Percentiles rank a stretch among this genome's conserved stretches.
phyloP scores from a whole-genome alignment of 2,113 vertebrate species.

The Pelmatolapia mariae region DNA sequence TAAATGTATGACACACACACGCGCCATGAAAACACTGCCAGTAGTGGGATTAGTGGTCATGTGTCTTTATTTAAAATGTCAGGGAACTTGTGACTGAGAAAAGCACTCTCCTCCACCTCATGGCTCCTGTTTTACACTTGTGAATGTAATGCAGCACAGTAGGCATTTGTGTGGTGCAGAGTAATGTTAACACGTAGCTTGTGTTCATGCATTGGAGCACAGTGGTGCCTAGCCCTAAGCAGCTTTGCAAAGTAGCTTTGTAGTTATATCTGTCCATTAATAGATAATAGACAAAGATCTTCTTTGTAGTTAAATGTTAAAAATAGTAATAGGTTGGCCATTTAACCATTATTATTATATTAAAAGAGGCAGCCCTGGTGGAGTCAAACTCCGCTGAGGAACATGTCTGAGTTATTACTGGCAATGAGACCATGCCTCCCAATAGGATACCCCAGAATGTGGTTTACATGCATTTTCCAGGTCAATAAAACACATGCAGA shows the following conservation, averaged over 20 bases:
- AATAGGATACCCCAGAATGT: background rate
- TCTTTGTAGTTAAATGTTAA: background rate
- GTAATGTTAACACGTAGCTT: background rate
- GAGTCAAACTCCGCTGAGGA: background rate
- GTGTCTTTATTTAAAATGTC: background rate
- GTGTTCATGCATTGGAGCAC: background rate
- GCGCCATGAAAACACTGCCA: background rate
- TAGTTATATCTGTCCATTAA: background rate
- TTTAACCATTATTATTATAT: background rate
- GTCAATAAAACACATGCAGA: background rate
- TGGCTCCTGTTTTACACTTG: background rate
- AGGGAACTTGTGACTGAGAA: background rate
- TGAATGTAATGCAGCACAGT: background rate
- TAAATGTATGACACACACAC: background rate
- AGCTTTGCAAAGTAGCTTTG: background rate
- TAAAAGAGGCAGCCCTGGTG: background rate
- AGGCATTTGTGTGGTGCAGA: background rate
- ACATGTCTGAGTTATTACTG: background rate
- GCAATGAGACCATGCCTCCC: background rate
- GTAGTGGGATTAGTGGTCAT: background rate
- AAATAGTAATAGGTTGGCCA: background rate
- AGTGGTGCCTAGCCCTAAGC: background rate
- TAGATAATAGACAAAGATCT: background rate
- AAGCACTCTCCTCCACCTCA: background rate
- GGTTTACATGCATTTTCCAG: background rate